Conservation (phyloP, 2,113 vertebrate genomes). For the Tamias sibiricus region DNA sequence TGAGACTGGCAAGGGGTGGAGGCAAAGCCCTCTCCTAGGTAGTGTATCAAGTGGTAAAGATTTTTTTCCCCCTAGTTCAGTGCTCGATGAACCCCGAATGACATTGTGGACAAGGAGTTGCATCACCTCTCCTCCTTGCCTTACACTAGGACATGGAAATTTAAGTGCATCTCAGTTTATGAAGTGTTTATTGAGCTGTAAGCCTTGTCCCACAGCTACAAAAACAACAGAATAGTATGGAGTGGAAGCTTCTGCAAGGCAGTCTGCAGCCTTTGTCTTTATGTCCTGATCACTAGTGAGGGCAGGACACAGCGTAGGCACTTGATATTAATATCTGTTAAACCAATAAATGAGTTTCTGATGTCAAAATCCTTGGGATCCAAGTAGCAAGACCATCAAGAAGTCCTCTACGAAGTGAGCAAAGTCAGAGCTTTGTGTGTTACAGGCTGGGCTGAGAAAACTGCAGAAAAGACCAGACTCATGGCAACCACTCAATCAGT, state of each 20-base stretch:
- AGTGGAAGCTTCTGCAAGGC: background rate
- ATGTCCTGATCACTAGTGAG: rapidly evolving
- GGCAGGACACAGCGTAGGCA: background rate
- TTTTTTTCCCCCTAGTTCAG: background rate
- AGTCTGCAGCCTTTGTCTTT: background rate
- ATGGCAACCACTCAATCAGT: background rate
- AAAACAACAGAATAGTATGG: background rate
- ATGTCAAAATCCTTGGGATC: background rate
- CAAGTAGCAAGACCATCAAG: background rate
- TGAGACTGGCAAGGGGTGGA: background rate
- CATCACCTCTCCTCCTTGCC: background rate
- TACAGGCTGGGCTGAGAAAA: background rate
- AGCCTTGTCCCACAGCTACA: background rate
- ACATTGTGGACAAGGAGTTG: background rate
- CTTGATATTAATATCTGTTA: background rate
- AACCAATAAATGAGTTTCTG: background rate
- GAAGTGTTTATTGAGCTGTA: background rate
- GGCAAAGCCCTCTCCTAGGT: background rate
- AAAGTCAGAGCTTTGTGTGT: background rate
- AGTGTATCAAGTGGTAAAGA: background rate
- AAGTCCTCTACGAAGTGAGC: background rate
- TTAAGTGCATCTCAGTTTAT: background rate
- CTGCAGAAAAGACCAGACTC: background rate
- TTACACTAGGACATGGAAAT: background rate
- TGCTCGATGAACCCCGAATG: background rate